Percentiles rank a stretch among this genome's conserved stretches.
phyloP scores from a whole-genome alignment of 2,888 invertebrate genomes.

The Drosophila nr. perissopoda region DNA sequence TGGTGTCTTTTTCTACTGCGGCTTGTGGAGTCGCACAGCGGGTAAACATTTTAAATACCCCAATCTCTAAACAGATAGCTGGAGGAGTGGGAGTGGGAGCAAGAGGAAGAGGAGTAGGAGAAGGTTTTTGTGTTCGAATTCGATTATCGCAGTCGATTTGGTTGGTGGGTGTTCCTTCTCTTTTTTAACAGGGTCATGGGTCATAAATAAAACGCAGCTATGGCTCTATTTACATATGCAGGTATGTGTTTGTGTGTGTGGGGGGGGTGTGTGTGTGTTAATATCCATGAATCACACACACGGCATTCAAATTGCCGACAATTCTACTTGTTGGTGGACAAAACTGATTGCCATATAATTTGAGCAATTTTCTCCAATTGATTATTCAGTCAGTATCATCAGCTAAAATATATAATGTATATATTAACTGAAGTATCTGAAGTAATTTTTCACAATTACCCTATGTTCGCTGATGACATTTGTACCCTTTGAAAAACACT shows the following conservation, averaged over 20 bases:
- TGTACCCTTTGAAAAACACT: background rate
- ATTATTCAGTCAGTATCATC: conserved; percentile 30
- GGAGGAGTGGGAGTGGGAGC: background rate
- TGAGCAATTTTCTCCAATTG: conserved; percentile 51
- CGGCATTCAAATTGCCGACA: conserved; percentile 46
- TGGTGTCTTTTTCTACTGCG: conserved; percentile 4
- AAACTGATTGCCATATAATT: conserved; percentile 70
- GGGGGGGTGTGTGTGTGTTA: conserved; percentile 13
- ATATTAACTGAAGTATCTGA: conserved; percentile 3
- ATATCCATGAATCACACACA: conserved; percentile 40
- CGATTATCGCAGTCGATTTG: conserved; percentile 12
- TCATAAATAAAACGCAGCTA: conserved; percentile 37
- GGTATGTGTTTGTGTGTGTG: conserved; percentile 2
- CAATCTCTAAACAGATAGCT: background rate
- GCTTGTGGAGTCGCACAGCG: conserved; percentile 44
- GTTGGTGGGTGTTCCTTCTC: conserved; percentile 1
- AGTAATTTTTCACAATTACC: background rate
- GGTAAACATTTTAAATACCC: conserved; percentile 35
- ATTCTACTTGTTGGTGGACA: conserved; percentile 15
- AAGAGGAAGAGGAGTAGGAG: background rate
- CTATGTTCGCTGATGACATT: background rate
- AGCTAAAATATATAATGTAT: conserved; percentile 17
- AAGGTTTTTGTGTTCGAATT: background rate
- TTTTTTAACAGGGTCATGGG: conserved; percentile 27
- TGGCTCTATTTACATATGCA: conserved; percentile 40